Base-by-base conservation (phyloP, 2,113 vertebrate species). In the Pleuronectes platessa region DNA sequence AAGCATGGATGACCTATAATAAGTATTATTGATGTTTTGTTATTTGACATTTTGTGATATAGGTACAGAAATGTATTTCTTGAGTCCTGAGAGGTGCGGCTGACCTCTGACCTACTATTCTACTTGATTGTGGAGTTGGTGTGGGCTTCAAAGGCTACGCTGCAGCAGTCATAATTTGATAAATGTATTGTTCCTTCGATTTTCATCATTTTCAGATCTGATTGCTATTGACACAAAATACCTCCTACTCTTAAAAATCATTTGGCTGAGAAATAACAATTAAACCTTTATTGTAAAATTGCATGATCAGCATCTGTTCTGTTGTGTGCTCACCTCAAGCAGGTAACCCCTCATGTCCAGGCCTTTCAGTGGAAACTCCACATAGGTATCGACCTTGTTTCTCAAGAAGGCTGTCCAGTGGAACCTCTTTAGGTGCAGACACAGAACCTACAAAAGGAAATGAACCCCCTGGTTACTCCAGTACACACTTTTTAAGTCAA, bases 331-430 rank as follows among this genome's bases (percentile, higher is more conserved):
- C 89, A 99, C 97, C 97, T 99, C 97, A 62, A 99, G 92, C 86
- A 99, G 94, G 93, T 96, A 99, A 82, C 95, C 94, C 84, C 95
- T 97, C 97, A 98, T 97, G 91, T 99, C 97, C 86, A 99, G 94
- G 82, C 94, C 95, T 88, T 92, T 93, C 79, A 99, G 92, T 10
- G 98, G 98, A 86, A 99, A 99, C 60, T 99, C 96, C 68, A 99
- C 97, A 0, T 98, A 99, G 0, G 97, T 99, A 71, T 99, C 98
- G 58, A 99, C 96, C 90, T 99, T 99, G 90, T 99, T 99, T 77
- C 98, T 95, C 89, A 99, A 93, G 93, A 98, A 99, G 0, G 97
- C 97, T 23, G 98, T 99, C 98, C 98, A 99, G 82, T 99, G 98
- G 88, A 99, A 99, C 82, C 98, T 93, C 82, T 99, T 99, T 83